Base-by-base conservation (phyloP, 2,888 invertebrate species). In the Chloroclysta siterata region DNA sequence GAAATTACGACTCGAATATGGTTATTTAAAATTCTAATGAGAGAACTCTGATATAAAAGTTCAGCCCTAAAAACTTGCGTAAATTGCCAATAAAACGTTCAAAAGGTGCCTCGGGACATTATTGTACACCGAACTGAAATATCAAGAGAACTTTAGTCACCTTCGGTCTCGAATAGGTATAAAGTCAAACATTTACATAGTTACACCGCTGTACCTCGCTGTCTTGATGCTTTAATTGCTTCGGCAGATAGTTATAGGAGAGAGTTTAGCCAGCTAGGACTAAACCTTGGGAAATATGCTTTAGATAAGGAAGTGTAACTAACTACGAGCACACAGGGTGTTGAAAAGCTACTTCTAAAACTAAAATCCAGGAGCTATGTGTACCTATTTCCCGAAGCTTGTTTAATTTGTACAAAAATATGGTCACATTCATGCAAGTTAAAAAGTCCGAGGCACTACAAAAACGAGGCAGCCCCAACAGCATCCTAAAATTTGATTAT, bases 121-220 rank as follows among this genome's bases (percentile, higher is more conserved):
- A 33, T n/a, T 52, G 39, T 56, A 62, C 54, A 60, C 53, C 33
- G 60, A 66, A 63, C 68, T 62, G 57, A 63, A 66, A 66, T 63
- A 60, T 64, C 65, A 60, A 65, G 68, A 44, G 55, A 66, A 71
- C 50, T 65, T 66, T 63, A 60, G 56, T 66, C 68, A 68, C 70
- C 66, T 69, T 66, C 51, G 57, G 60, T 66, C 39, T 64, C 15
- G 44, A 60, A 67, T 64, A 62, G 57, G 56, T 60, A 63, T 60
- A 60, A 70, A 72, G 67, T 67, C 57, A 65, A 71, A 70, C 62
- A 63, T 70, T 70, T 67, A 67, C 68, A 68, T 62, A 69, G 58
- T 60, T 66, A 61, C 48, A 52, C 56, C 60, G 62, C 59, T 60
- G 53, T 66, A 66, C 62, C 51, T 55, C 57, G 60, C 51, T 54